These are phyloP conservation scores for Drosophila bunnanda DNA, from an alignment of 2,888 invertebrate genomes.

Conservation along the genomic window DNA sequence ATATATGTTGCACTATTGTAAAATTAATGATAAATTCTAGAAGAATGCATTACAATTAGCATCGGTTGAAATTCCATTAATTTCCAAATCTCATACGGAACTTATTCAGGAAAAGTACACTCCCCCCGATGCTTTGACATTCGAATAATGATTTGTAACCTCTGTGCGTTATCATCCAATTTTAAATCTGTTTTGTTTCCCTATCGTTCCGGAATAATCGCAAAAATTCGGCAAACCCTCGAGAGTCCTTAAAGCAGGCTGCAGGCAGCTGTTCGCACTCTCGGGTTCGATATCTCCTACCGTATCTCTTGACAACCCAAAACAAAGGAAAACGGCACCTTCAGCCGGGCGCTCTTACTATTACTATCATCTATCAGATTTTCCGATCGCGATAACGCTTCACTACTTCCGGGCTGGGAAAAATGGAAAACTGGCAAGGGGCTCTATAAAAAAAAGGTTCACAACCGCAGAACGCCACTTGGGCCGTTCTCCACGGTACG, in stretches of 20 bases:
- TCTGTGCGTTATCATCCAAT: slow-evolving; percentile 41
- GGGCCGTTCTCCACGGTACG: slow-evolving; percentile 47
- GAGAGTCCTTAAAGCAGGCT: slow-evolving; percentile 25
- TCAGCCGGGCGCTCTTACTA: slow-evolving; percentile 25
- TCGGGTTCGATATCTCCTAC: slow-evolving; percentile 23
- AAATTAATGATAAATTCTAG: not conserved
- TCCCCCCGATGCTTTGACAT: slow-evolving; percentile 41
- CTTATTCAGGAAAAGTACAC: slow-evolving; percentile 3
- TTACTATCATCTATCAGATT: slow-evolving; percentile 58
- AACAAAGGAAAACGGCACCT: slow-evolving; percentile 54
- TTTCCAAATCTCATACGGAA: not conserved
- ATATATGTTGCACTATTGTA: accelerated
- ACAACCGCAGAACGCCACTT: slow-evolving; percentile 60
- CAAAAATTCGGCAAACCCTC: slow-evolving; percentile 33
- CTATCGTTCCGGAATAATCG: slow-evolving; percentile 44
- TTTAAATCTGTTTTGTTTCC: slow-evolving; percentile 24
- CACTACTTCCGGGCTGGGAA: slow-evolving; percentile 54
- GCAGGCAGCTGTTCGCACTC: slow-evolving; percentile 66
- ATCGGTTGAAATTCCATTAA: not conserved
- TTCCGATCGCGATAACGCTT: slow-evolving; percentile 54
- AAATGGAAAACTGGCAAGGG: slow-evolving; percentile 10
- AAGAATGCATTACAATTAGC: not conserved
- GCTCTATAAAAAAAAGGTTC: slow-evolving; percentile 18
- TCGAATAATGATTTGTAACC: slow-evolving; percentile 44
- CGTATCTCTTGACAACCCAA: slow-evolving; percentile 38